Evolutionary conservation across 1,140 invertebrate genomes (phyloP), one percentile per base, ranked within the genome.

Genomic region (Drepana arcuata): DNA sequence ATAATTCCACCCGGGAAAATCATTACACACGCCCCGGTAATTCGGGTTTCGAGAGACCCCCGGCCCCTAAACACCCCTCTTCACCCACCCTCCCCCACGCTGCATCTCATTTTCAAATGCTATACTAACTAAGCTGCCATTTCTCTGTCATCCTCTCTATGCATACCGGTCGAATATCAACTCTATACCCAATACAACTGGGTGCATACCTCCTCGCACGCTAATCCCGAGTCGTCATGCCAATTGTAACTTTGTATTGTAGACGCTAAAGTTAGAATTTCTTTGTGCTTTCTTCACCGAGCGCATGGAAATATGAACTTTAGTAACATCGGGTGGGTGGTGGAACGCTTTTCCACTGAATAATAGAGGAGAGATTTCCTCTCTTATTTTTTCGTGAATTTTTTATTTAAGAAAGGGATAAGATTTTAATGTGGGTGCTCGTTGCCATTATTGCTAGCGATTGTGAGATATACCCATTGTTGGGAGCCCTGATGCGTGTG

Each of bases 341-440:
- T 63, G 58, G 52, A 62, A 36, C 26, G 33, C 42, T 52, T 57
- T 50, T 56, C 49, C 48, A 48, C 60, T 65, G 70, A 68, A 81
- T 78, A 81, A 81, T 78, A 66, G 64, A 77, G 66, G 73, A 68
- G 72, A 69, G 70, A 65, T 70, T 75, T 73, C 63, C 69, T 67
- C 68, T 74, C 69, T 73, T 79, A 75, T 78, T 79, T 81, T 80
- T 82, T 82, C 73, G 75, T 82, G 78, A 82, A 79, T 82, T 79
- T 81, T 79, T 79, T 82, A 82, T 82, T 82, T 82, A 82, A 82
- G 78, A 82, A 79, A 79, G 71, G 78, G 78, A 82, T 82, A 82
- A 79, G 78, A 82, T 82, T 82, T 82, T 82, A 79, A 82, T 82
- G 74, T 79, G 72, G 72, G 59, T 56, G 68, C 65, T 66, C 63